phyloP scores from a whole-genome alignment of 1,140 invertebrate species.

The Bombus sibiricus region DNA sequence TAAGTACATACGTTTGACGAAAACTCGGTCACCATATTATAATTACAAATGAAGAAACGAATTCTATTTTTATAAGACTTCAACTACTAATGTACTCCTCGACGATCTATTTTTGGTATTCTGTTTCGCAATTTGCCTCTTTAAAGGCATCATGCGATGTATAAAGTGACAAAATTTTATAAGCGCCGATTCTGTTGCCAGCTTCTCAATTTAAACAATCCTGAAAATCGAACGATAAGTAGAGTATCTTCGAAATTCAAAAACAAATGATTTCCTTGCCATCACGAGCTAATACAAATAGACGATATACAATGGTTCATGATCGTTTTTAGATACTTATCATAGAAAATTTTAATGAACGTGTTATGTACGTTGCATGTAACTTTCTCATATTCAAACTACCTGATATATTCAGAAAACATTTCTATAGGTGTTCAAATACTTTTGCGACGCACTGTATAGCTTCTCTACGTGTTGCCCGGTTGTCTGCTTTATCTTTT shows the following conservation, averaged over 20 bases:
- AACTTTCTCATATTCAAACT: not conserved
- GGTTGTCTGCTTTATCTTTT: not conserved
- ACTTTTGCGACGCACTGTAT: not conserved
- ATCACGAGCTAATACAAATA: not conserved
- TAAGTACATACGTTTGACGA: not conserved
- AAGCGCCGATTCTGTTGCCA: too few species aligned
- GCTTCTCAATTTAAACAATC: not conserved
- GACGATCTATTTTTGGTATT: not conserved
- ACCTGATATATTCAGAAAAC: not conserved
- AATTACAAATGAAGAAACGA: conserved; percentile 5
- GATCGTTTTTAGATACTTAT: too few species aligned
- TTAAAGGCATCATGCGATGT: not conserved
- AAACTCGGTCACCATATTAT: not conserved
- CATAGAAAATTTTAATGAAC: too few species aligned
- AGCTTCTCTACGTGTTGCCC: not conserved
- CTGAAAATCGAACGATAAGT: not conserved
- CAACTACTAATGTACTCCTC: too few species aligned
- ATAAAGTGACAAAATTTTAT: too few species aligned
- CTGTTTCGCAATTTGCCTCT: not conserved
- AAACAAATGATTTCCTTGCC: not conserved
- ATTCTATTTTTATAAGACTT: not conserved
- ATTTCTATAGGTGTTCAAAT: not conserved
- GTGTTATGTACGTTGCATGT: too few species aligned
- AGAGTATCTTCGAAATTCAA: not conserved
- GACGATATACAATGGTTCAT: not conserved